A percentile compares a stretch with the other conserved stretches of the same genome.
Conservation (phyloP, 2,888 invertebrate species). For the Pristionchus mayeri region DNA sequence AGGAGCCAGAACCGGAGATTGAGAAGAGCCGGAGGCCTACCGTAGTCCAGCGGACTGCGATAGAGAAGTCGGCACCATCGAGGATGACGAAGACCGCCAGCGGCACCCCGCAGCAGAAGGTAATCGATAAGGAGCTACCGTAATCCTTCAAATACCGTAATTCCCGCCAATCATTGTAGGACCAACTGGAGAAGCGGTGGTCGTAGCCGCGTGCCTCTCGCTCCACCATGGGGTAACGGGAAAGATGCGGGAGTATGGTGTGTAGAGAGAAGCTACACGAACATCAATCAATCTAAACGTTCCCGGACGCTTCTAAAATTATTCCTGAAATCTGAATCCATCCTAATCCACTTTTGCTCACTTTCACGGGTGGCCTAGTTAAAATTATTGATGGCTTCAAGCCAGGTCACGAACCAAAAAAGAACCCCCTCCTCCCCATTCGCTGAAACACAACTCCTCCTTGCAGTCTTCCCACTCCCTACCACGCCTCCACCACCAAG, state of each 20-base stretch:
- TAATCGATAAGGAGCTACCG: neutral
- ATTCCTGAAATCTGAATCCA: too few species aligned
- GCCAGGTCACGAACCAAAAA: too few species aligned
- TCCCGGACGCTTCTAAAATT: too few species aligned
- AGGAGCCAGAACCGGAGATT: conserved; percentile 23
- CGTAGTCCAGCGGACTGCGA: neutral
- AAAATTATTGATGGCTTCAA: too few species aligned
- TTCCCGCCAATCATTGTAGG: neutral
- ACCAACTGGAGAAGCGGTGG: neutral
- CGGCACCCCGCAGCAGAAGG: neutral
- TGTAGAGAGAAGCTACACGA: too few species aligned
- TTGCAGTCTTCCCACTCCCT: neutral
- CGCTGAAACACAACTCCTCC: neutral
- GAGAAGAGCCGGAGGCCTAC: neutral
- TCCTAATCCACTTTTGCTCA: too few species aligned
- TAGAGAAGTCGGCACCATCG: neutral
- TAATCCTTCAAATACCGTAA: neutral
- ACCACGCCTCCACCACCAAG: neutral
- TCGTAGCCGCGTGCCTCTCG: neutral
- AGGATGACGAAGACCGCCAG: neutral
- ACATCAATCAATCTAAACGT: too few species aligned
- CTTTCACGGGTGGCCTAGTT: too few species aligned
- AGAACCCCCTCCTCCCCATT: neutral
- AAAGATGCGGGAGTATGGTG: too few species aligned
- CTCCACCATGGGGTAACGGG: conserved; percentile 9